Evolutionary conservation across 2,888 invertebrate species (phyloP).

Genomic region (Melangyna quadrimaculata): DNA sequence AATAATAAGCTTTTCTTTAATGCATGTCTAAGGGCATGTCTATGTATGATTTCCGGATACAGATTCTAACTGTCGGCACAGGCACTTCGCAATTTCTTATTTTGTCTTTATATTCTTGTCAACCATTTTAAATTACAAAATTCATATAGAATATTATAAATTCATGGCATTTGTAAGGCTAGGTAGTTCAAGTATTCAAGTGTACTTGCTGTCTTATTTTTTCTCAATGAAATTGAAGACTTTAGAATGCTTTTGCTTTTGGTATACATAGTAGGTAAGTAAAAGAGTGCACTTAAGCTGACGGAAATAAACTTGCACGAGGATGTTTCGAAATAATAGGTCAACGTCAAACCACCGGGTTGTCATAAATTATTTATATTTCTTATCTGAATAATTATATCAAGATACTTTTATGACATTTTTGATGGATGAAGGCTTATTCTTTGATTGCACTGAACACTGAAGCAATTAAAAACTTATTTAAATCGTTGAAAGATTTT

Average conservation of each 20-base stretch:
- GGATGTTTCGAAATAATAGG: no score
- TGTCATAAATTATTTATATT: no score
- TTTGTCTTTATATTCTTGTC: slow-evolving; percentile 30
- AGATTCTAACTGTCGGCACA: background rate
- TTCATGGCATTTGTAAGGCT: slow-evolving; percentile 9
- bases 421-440: no score
- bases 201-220: background rate
- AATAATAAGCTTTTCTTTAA: slow-evolving; percentile 15
- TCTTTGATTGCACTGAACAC: no score
- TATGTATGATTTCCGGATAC: background rate
- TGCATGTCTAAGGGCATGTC: background rate
- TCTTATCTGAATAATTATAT: no score
- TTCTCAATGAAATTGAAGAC: background rate
- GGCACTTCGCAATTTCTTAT: background rate
- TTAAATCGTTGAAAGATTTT: no score
- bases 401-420: no score
- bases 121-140: slow-evolving; percentile 19
- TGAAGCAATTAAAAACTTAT: no score
- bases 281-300: background rate
- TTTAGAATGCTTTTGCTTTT: background rate
- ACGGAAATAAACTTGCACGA: background rate
- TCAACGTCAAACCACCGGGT: background rate
- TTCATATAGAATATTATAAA: background rate
- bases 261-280: background rate
- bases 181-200: background rate